Conservation (phyloP, 2,797 vertebrate species). For the Rhynchotus rufescens region DNA sequence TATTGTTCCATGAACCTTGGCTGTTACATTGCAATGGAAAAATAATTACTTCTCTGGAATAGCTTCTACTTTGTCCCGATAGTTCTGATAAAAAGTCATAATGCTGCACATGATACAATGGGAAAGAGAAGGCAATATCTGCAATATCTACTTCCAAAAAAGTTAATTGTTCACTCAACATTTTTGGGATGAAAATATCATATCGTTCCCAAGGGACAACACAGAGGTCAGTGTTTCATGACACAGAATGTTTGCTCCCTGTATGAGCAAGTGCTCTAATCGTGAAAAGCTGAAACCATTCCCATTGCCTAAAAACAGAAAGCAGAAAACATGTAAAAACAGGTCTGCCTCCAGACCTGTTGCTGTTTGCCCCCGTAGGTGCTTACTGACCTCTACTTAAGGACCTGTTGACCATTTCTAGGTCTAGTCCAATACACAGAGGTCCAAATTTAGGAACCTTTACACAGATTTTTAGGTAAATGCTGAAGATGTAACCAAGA, state of each 20-base stretch:
- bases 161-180: neutral
- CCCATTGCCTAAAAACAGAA: neutral
- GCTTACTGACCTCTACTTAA: neutral
- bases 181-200: neutral
- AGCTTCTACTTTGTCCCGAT: neutral
- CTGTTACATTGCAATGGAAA: conserved; percentile 28
- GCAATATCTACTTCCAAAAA: neutral
- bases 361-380: neutral
- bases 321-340: neutral
- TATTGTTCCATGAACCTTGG: conserved; percentile 50
- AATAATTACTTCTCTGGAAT: conserved; percentile 23
- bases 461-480: neutral
- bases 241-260: neutral
- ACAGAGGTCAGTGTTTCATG: neutral
- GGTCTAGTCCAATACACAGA: neutral
- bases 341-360: neutral
- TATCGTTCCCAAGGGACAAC: neutral
- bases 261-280: neutral
- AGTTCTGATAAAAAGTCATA: neutral
- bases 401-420: neutral
- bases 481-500: neutral
- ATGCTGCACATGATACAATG: neutral
- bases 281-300: neutral
- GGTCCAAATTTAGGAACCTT: neutral
- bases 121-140: conserved; percentile 3